Conservation (phyloP, 2,797 vertebrate species). For the Anguilla obscura region DNA sequence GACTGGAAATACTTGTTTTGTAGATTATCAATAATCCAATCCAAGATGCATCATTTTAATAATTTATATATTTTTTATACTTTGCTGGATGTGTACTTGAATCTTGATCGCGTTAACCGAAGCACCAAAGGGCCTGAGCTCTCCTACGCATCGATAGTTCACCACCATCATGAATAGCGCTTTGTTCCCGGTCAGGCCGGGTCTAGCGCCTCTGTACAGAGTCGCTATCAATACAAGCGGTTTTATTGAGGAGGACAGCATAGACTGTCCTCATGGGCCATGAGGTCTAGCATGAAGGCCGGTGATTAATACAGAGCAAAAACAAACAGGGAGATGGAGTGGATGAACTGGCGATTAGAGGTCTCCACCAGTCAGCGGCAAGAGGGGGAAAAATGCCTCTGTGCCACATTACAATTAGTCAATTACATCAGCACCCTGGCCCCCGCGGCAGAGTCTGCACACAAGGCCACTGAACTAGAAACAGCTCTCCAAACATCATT, state of each 20-base stretch:
- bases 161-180: neutral
- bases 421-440: constrained; percentile 43
- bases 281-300: constrained; percentile 43
- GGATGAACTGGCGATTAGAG: constrained; percentile 47
- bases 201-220: constrained; percentile 2
- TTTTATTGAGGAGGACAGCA: constrained; percentile 29
- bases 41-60: neutral
- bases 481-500: constrained; percentile 50
- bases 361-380: constrained; percentile 45
- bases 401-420: constrained; percentile 61
- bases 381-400: constrained; percentile 46
- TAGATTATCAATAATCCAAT: neutral
- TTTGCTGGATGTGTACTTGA: neutral
- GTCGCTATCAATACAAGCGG: constrained; percentile 35
- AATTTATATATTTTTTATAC: neutral
- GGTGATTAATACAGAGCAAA: constrained; percentile 53
- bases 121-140: neutral
- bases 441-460: constrained; percentile 37
- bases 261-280: constrained; percentile 14
- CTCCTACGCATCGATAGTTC: neutral
- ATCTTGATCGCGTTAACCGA: neutral
- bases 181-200: constrained; percentile 19
- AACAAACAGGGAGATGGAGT: constrained; percentile 50
- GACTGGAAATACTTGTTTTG: neutral
- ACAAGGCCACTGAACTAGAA: constrained; percentile 54